A percentile compares a stretch with the other conserved stretches of the same genome.
phyloP scores from a whole-genome alignment of 1,140 invertebrate species.

The Aricia agestis region DNA sequence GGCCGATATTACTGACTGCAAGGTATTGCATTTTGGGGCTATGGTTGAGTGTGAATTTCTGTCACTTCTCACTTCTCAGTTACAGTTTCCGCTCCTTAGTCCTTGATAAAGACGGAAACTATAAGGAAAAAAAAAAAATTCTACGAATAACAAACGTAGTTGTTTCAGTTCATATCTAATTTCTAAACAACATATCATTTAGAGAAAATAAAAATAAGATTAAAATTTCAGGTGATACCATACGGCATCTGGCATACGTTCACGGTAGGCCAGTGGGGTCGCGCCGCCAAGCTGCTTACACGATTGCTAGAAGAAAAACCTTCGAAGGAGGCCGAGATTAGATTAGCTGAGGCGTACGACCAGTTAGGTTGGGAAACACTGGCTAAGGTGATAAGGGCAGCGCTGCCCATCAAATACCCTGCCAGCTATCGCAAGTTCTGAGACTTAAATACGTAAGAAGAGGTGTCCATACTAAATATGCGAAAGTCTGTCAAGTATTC shows the following conservation, averaged over 20 bases:
- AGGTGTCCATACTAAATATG: too few relatives aligned
- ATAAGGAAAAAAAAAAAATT: too few relatives aligned
- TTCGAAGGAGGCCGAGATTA: conserved; percentile 84
- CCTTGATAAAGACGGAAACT: too few relatives aligned
- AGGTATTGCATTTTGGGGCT: conserved; percentile 79
- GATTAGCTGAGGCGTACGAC: conserved; percentile 80
- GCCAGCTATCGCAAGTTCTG: conserved; percentile 80
- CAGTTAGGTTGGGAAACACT: conserved; percentile 84
- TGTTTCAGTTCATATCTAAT: too few relatives aligned
- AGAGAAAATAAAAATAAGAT: too few relatives aligned
- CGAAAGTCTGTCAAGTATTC: too few relatives aligned
- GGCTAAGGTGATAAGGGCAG: conserved; percentile 73
- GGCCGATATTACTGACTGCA: conserved; percentile 85
- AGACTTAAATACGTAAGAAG: neutral
- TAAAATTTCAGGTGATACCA: neutral
- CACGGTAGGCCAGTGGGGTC: conserved; percentile 86
- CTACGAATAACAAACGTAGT: too few relatives aligned
- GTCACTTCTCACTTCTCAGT: too few relatives aligned
- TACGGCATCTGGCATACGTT: conserved; percentile 85
- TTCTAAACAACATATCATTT: too few relatives aligned
- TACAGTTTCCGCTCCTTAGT: too few relatives aligned
- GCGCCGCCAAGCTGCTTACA: conserved; percentile 84
- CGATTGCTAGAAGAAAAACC: conserved; percentile 89
- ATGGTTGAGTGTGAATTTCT: too few relatives aligned
- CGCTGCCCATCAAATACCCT: conserved; percentile 81